Conservation (phyloP, 1,140 invertebrate genomes). For the Drosophila melanica region DNA sequence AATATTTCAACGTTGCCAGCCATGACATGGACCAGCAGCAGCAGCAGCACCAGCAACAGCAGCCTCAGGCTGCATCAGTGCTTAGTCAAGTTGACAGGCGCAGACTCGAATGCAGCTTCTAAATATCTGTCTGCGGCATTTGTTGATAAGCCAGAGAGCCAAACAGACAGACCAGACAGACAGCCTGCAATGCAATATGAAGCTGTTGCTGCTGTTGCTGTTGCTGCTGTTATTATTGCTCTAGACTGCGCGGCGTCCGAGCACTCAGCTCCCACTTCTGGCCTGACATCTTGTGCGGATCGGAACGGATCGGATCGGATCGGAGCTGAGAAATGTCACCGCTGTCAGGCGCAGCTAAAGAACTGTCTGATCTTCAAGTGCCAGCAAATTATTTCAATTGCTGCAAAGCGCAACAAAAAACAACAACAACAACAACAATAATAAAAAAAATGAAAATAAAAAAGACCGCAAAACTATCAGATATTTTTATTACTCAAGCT, state of each 20-base stretch:
- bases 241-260: conserved; percentile 75
- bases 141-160: conserved; percentile 67
- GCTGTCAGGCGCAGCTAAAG: conserved; percentile 25
- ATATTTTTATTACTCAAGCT: conserved; percentile 45
- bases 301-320: background rate
- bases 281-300: conserved; percentile 23
- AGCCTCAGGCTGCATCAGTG: conserved; percentile 4
- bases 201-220: conserved; percentile 34
- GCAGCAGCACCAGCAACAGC: conserved; percentile 1
- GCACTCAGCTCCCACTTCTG: conserved; percentile 18
- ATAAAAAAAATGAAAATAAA: background rate
- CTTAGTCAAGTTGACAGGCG: conserved; percentile 14
- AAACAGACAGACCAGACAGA: conserved; percentile 11
- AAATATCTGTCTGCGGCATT: conserved; percentile 76
- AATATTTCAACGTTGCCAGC: conserved; percentile 60
- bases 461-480: conserved; percentile 23
- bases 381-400: conserved; percentile 54
- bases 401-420: conserved; percentile 9
- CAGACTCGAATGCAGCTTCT: conserved; percentile 46
- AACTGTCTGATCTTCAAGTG: conserved; percentile 36
- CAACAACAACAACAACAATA: background rate
- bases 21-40: conserved; percentile 30
- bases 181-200: conserved; percentile 45
- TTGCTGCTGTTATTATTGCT: conserved; percentile 53
- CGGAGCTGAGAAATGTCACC: conserved; percentile 56